A percentile compares a stretch with the other conserved stretches of the same genome.
These are phyloP conservation scores for Mustela nigripes DNA, from an alignment of 2,113 vertebrate species.

Conservation along the genomic window DNA sequence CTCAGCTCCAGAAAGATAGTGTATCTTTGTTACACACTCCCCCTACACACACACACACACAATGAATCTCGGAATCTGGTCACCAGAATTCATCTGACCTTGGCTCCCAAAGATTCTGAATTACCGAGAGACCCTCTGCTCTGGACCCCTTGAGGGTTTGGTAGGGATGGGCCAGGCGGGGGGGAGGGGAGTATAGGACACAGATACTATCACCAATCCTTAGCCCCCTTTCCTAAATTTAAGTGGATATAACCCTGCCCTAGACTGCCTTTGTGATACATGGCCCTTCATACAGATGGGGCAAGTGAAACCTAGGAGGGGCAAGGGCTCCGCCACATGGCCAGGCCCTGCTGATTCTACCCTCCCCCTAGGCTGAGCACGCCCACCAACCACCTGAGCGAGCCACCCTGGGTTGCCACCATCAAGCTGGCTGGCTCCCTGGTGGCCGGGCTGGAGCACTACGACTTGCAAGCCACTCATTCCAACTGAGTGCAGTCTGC, in stretches of 20 bases:
- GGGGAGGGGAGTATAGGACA: background rate
- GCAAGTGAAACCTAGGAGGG: background rate
- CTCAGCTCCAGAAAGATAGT: background rate
- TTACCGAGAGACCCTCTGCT: background rate
- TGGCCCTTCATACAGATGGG: background rate
- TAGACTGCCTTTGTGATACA: background rate
- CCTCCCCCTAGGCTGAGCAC: slow-evolving; percentile 81
- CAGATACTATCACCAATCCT: background rate
- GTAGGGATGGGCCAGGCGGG: too few relatives aligned
- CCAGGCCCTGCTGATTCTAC: background rate
- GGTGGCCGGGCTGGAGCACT: slow-evolving; percentile 81
- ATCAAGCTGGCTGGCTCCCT: slow-evolving; percentile 83
- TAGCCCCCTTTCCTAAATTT: background rate
- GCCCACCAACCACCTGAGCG: slow-evolving; percentile 81
- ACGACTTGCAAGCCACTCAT: slow-evolving; percentile 74
- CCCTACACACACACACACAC: background rate
- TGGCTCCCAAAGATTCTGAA: background rate
- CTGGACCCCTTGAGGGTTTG: background rate
- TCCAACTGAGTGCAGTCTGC: slow-evolving; percentile 66
- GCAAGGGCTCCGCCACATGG: background rate
- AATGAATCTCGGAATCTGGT: background rate
- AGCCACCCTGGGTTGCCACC: slow-evolving; percentile 85
- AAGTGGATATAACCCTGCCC: background rate
- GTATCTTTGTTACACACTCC: background rate
- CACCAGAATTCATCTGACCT: background rate